Conservation (phyloP, 2,113 vertebrate species). For the Diadophis punctatus region DNA sequence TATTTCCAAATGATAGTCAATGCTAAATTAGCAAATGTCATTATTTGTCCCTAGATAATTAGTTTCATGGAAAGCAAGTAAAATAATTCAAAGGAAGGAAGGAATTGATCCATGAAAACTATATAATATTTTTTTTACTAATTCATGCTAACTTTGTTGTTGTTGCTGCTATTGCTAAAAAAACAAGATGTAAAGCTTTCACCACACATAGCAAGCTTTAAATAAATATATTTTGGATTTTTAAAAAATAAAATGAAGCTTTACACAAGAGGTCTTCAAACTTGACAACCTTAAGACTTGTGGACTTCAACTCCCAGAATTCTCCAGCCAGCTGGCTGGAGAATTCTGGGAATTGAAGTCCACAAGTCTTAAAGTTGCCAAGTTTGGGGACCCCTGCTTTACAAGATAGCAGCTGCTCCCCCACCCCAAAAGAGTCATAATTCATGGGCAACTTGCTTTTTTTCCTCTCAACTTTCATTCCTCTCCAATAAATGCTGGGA, state of each 20-base stretch:
- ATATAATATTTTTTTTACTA: background rate
- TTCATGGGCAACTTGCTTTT: background rate
- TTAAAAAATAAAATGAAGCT: background rate
- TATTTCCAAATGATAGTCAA: background rate
- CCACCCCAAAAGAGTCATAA: background rate
- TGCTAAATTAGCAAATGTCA: background rate
- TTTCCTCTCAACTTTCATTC: background rate
- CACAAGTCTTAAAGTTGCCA: too few species aligned
- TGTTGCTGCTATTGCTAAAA: background rate
- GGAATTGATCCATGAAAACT: background rate
- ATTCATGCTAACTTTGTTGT: background rate
- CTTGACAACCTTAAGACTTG: too few species aligned
- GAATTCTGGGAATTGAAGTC: too few species aligned
- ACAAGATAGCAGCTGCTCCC: background rate
- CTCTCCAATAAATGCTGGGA: background rate
- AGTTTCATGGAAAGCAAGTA: background rate
- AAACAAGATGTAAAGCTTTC: background rate
- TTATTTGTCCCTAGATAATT: background rate
- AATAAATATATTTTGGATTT: background rate
- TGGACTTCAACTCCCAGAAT: too few species aligned
- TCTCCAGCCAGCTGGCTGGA: too few species aligned
- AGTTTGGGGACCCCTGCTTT: too few species aligned
- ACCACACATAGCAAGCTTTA: background rate
- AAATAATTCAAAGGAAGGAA: background rate
- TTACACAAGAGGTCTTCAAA: too few species aligned